Base-by-base conservation (phyloP, 2,888 invertebrate species). In the Chaitophorus viminalis region DNA sequence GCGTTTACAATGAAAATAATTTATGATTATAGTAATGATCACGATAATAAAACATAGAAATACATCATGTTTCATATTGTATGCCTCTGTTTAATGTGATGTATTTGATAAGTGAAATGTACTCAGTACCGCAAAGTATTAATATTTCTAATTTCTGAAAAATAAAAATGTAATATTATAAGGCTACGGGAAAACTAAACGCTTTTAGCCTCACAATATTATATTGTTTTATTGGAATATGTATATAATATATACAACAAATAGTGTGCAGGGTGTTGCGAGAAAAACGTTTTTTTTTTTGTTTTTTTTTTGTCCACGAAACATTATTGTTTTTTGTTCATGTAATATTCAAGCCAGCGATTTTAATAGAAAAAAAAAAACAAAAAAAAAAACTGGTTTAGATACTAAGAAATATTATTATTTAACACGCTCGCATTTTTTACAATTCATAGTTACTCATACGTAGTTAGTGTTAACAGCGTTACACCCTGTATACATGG, bases 61-160 rank as follows among this genome's bases (percentile, higher is more conserved):
- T 9, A n/a, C n/a, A 68, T 68, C 46, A 11, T 46, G 46, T 46
- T 46, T 14, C 14, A 46, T 46, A n/a, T n/a, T n/a, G 46, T 46
- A 46, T 14, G 46, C 14, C 14, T 14, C 5, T 46, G 46, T 46
- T 46, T 11, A 46, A 46, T 46, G 14, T 46, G 14, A 46, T 46
- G 46, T 46, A 46, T 46, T 46, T 46, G 11, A 46, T 46, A 46
- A 46, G 46, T 14, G 14, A 54, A n/a, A 65, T 46, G 31, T 29
- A 75, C 75, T 39, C 75, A 39, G 21, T 81, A 52, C 77, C 85
- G 33, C 14, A 78, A 78, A 77, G 85, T 85, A 85, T 85, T 85
- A 85, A 75, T 83, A 75, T 75, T 83, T 83, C 17, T 83, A 75
- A 83, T 39, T 29, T 31, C 8, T 31, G 17, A 21, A 82, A 81